These are phyloP conservation scores for Toxotes jaculatrix DNA, from an alignment of 2,113 vertebrate species.

Conservation along the genomic window DNA sequence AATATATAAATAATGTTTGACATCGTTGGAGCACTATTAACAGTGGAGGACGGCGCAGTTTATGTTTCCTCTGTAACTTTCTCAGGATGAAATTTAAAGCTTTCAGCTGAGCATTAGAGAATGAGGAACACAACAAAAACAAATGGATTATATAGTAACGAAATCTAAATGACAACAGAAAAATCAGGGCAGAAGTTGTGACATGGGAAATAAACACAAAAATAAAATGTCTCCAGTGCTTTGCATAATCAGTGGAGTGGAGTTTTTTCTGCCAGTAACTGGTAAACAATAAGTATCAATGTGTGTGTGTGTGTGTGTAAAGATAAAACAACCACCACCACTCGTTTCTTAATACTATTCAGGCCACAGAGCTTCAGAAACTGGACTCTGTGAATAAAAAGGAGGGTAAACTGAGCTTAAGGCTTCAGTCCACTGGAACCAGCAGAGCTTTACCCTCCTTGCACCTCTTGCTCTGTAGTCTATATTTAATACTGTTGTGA, in stretches of 20 bases:
- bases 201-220: not conserved
- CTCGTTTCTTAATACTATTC: not conserved
- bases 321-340: not conserved
- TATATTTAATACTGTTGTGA: conserved; percentile 49
- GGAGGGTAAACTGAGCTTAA: conserved; percentile 7
- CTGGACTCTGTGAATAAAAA: not conserved
- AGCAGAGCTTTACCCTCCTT: conserved; percentile 13
- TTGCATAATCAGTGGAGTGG: not conserved
- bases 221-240: not conserved
- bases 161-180: not conserved
- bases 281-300: not conserved
- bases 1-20: conserved; percentile 58
- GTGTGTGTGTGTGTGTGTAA: not conserved
- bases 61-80: not conserved
- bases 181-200: not conserved
- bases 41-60: conserved; percentile 10
- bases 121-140: conserved; percentile 1
- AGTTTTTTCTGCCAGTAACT: not conserved
- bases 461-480: conserved; percentile 21
- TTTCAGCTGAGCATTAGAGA: not conserved
- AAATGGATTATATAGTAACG: not conserved
- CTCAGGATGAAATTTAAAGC: not conserved
- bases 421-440: not conserved
- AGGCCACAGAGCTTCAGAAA: not conserved
- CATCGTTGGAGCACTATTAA: conserved; percentile 44